phyloP scores from a whole-genome alignment of 2,888 invertebrate genomes.

The Lasiommata megera region DNA sequence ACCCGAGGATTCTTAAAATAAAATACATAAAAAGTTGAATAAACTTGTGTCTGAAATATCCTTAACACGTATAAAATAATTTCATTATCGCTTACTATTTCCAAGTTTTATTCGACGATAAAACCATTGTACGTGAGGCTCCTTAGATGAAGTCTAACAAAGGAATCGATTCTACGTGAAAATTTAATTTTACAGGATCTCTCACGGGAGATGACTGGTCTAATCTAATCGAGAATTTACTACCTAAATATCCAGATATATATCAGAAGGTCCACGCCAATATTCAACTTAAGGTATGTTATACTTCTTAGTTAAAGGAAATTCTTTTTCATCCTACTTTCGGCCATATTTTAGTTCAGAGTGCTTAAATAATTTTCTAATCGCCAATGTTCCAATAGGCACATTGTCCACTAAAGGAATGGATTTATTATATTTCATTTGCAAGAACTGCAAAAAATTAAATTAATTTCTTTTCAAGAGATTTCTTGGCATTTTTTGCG shows the following conservation, averaged over 20 bases:
- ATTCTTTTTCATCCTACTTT: neutral
- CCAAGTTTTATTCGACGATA: constrained; percentile 6
- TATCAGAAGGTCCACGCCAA: constrained; percentile 72
- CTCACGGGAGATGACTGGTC: constrained; percentile 82
- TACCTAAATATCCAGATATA: constrained; percentile 78
- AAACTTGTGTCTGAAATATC: neutral
- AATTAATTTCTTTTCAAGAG: too few species aligned
- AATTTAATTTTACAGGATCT: constrained; percentile 62
- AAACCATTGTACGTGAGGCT: constrained; percentile 7
- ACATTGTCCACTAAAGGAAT: too few species aligned
- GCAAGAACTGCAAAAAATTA: too few species aligned
- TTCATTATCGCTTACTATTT: neutral
- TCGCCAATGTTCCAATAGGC: too few species aligned
- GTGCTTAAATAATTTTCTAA: too few species aligned
- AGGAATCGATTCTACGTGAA: constrained; percentile 3
- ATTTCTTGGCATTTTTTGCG: too few species aligned
- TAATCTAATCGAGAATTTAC: constrained; percentile 74
- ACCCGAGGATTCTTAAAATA: too few species aligned
- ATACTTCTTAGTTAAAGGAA: neutral
- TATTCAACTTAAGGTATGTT: constrained; percentile 64
- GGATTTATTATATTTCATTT: too few species aligned
- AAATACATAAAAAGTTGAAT: too few species aligned
- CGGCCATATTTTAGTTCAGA: too few species aligned
- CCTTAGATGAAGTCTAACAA: neutral
- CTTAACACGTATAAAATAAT: neutral